phyloP scores from a whole-genome alignment of 2,888 invertebrate genomes.

The Leptopilina syphax region DNA sequence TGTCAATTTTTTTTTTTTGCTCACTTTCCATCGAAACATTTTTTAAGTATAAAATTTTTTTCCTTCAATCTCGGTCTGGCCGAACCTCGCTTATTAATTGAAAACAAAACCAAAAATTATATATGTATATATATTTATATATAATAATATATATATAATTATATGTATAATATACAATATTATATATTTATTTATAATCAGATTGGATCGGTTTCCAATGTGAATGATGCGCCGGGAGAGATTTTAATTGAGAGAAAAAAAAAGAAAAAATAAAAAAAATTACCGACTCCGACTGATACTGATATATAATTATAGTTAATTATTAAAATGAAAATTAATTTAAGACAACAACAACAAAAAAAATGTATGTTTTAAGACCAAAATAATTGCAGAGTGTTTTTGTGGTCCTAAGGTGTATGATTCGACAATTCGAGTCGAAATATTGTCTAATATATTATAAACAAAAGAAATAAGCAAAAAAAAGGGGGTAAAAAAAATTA shows the following conservation, averaged over 20 bases:
- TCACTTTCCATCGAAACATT: slow-evolving; percentile 19
- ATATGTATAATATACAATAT: too few species aligned
- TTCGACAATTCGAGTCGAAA: slow-evolving; percentile 20
- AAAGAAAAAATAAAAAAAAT: too few species aligned
- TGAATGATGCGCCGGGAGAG: slow-evolving; percentile 26
- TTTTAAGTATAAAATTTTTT: background rate
- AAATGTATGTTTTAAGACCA: slow-evolving; percentile 18
- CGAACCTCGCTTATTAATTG: slow-evolving; percentile 15
- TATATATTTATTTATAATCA: slow-evolving; percentile 1
- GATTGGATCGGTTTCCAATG: slow-evolving; percentile 31
- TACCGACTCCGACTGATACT: slow-evolving; percentile 35
- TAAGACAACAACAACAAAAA: background rate
- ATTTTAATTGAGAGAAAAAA: slow-evolving; percentile 10
- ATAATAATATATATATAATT: background rate
- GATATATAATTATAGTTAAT: background rate
- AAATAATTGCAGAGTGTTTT: background rate
- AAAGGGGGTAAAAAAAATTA: slow-evolving; percentile 6
- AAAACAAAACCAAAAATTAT: too few species aligned
- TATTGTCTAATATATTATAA: slow-evolving; percentile 26
- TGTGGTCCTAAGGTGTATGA: background rate
- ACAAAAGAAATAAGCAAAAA: background rate
- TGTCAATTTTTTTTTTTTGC: background rate
- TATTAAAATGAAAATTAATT: slow-evolving; percentile 11
- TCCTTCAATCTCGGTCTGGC: background rate
- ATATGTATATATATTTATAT: background rate